Base-by-base conservation (phyloP, 2,888 invertebrate species). In the Mantis religiosa region DNA sequence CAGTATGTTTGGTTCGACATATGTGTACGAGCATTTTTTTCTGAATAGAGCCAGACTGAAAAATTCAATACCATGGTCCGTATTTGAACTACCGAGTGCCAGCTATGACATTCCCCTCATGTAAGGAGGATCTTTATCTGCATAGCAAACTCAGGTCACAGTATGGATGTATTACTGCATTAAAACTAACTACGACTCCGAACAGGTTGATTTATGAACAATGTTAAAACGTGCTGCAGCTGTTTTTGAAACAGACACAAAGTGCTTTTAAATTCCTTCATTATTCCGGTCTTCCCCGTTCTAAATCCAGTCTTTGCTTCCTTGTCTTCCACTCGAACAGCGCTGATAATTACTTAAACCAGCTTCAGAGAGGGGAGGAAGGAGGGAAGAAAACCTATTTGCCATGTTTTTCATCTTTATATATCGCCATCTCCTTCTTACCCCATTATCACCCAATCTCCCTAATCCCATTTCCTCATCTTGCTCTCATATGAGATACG, bases 231-330 rank as follows among this genome's bases (percentile, higher is more conserved):
- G 54, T 25, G 14, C 54, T 54, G 54, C 54, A 54, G 6, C 9
- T 54, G 54, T 20, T 71, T 20, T 71, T 87, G 87, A 87, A 87
- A 87, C 82, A 87, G 15, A 41, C 27, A 30, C 12, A 82, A 41
- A 87, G 87, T 87, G 87, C 87, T 87, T 82, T 87, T 87, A 87
- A 82, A 87, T 87, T 28, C 30, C 30, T 82, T 41, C 41, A 28
- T 82, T 30, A 41, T 20, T 87, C 82, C 30, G 34, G 20, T 84
- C 34, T 27, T 86, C 25, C n/a, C 41, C 12, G 41, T 12, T 41
- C 41, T 41, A 41, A 41, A 41, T 41, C 12, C 27, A 28, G 71
- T 81, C 86, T 47, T 81, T 85, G 7, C n/a, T 28, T 86, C 8
- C 71, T 28, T 14, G n/a, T 27, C n/a, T n/a, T 82, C 87, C 82